These are phyloP conservation scores for Chaetophractus vellerosus DNA, from an alignment of 2,797 vertebrate genomes.

Conservation along the genomic window DNA sequence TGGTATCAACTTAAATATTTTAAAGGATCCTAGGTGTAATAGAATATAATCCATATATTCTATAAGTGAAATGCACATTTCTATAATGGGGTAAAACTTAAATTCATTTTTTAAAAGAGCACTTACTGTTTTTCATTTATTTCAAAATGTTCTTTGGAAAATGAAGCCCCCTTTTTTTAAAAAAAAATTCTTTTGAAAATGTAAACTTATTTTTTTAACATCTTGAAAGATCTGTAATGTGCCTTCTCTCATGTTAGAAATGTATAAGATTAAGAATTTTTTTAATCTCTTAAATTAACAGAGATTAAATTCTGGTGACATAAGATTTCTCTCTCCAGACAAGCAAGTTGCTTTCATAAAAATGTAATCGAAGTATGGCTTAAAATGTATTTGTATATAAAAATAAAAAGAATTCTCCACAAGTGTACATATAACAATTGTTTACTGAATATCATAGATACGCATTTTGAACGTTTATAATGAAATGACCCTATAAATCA, in stretches of 20 bases:
- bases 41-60: slow-evolving; percentile 47
- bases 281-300: neutral
- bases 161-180: neutral
- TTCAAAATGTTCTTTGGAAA: slow-evolving; percentile 38
- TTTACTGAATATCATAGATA: neutral
- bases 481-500: neutral
- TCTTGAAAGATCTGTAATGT: slow-evolving; percentile 29
- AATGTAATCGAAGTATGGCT: neutral
- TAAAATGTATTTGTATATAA: neutral
- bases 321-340: neutral
- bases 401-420: neutral
- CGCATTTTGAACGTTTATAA: neutral
- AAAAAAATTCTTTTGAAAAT: slow-evolving; percentile 17
- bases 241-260: slow-evolving; percentile 8
- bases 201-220: neutral
- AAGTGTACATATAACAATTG: neutral
- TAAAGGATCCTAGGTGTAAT: slow-evolving; percentile 30
- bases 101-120: slow-evolving; percentile 52
- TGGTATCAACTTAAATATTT: neutral
- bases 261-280: slow-evolving; percentile 13
- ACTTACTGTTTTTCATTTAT: slow-evolving; percentile 49
- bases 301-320: neutral
- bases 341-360: neutral
- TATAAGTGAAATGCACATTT: slow-evolving; percentile 52
- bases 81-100: slow-evolving; percentile 32